Base-by-base conservation (phyloP, 2,888 invertebrate genomes). In the Diaphora mendica region DNA sequence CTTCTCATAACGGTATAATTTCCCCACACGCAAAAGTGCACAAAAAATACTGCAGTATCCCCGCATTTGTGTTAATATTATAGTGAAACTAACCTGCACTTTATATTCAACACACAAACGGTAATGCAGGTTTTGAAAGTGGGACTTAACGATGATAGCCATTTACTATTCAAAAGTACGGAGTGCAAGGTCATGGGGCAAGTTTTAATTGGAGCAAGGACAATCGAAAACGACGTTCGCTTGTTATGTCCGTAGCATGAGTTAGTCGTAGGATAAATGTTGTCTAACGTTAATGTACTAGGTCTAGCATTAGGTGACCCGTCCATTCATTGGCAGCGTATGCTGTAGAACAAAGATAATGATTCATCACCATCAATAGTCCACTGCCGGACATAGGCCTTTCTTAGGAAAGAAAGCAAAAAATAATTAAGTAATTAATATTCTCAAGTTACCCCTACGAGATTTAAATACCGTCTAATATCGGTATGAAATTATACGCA, bases 131-230 rank as follows among this genome's bases (percentile, higher is more conserved):
- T 67, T 55, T 67, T 67, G 9, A 48, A 48, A 23, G 30, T 30
- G 23, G 44, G 30, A 30, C 11, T 26, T 11, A 30, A 20, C 8
- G 20, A 4, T 48, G 44, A 15, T 44, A 66, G 66, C 26, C 66
- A 44, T 17, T 44, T 30, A 20, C 15, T 67, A 20, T 26, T 17
- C 30, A 44, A 44, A 30, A 20, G 20, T 67, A 26, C 13, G 15
- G 26, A 67, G 44, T 67, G 20, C 44, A 67, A 30, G 67, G 44
- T 67, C 23, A 30, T 20, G 20, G 44, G 26, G 7, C 42, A 15
- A 67, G 20, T 30, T 67, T 23, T 48, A 44, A 67, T 67, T 67
- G 30, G 44, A 67, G 23, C 67, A 67, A 67, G 67, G 67, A 48
- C 67, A 30, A 15, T 67, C 20, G 44, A 23, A 17, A 44, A 67